Evolutionary conservation across 1,140 invertebrate genomes (phyloP).

Genomic region (Drosophila navojoa): DNA sequence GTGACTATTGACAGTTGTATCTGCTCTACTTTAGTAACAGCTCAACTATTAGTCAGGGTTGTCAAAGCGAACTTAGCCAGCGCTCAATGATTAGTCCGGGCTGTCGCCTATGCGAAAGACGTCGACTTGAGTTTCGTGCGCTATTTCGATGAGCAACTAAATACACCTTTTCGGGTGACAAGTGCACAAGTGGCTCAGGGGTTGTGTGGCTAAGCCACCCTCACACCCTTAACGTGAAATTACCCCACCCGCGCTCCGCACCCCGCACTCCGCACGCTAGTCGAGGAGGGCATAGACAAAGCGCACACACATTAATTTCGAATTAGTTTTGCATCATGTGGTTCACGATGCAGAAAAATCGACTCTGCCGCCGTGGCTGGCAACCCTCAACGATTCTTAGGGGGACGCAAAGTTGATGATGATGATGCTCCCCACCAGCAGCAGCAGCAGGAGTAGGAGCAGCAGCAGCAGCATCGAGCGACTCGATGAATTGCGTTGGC

Average conservation of each 20-base stretch:
- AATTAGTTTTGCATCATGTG: constrained; percentile 83
- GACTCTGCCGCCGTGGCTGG: constrained; percentile 49
- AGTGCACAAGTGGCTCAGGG: constrained; percentile 37
- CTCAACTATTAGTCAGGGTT: not conserved
- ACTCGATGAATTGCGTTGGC: constrained; percentile 34
- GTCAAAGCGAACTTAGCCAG: too few relatives aligned
- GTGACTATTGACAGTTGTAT: too few relatives aligned
- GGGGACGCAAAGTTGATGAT: not conserved
- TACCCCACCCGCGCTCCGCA: not conserved
- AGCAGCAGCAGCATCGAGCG: constrained; percentile 5
- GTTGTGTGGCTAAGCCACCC: constrained; percentile 18
- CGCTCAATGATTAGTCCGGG: not conserved
- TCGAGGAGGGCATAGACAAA: constrained; percentile 67
- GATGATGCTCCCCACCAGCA: constrained; percentile 34
- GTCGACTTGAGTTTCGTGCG: not conserved
- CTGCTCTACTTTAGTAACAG: not conserved
- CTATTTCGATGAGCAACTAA: not conserved
- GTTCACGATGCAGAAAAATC: constrained; percentile 83
- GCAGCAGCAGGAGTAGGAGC: constrained; percentile 10
- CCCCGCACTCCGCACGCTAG: not conserved
- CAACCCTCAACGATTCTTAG: constrained; percentile 29
- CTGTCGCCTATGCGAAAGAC: too few relatives aligned
- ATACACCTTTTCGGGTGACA: constrained; percentile 28
- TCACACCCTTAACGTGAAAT: not conserved
- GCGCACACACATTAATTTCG: constrained; percentile 82